Percentiles rank a stretch among this genome's conserved stretches.
phyloP scores from a whole-genome alignment of 1,140 invertebrate species.

The Drosophila asahinai region DNA sequence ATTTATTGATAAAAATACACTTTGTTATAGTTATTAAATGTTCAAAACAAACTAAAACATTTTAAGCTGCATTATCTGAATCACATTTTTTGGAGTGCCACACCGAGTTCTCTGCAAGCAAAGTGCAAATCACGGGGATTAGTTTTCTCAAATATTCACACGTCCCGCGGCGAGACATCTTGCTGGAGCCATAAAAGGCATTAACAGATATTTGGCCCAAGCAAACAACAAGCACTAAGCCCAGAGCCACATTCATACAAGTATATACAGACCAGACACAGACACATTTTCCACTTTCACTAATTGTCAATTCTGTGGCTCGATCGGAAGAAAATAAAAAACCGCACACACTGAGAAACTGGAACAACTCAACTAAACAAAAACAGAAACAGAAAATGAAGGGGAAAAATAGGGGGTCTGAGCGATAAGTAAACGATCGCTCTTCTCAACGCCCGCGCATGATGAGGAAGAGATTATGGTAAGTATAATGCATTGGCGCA shows the following conservation, averaged over 20 bases:
- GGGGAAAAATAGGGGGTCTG: conserved; percentile 4
- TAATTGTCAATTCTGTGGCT: conserved; percentile 77
- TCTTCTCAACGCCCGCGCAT: conserved; percentile 35
- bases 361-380: conserved; percentile 37
- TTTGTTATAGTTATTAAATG: background rate
- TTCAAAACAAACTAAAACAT: background rate
- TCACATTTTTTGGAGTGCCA: conserved; percentile 14
- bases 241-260: conserved; percentile 25
- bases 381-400: background rate
- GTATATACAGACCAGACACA: conserved; percentile 57
- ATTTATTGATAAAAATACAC: no score
- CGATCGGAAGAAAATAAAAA: conserved; percentile 59
- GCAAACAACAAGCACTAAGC: conserved; percentile 49
- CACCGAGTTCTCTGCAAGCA: conserved; percentile 11
- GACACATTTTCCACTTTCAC: conserved; percentile 75
- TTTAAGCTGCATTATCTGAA: background rate
- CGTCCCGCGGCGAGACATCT: conserved; percentile 44
- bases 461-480: conserved; percentile 13
- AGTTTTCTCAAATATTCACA: conserved; percentile 63
- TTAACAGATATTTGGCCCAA: conserved; percentile 53
- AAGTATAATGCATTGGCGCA: conserved; percentile 17
- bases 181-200: conserved; percentile 51
- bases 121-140: conserved; percentile 66
- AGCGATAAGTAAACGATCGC: conserved; percentile 45
- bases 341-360: conserved; percentile 66